Conservation (phyloP, 2,888 invertebrate genomes). For the Drosophila austrosaltans region DNA sequence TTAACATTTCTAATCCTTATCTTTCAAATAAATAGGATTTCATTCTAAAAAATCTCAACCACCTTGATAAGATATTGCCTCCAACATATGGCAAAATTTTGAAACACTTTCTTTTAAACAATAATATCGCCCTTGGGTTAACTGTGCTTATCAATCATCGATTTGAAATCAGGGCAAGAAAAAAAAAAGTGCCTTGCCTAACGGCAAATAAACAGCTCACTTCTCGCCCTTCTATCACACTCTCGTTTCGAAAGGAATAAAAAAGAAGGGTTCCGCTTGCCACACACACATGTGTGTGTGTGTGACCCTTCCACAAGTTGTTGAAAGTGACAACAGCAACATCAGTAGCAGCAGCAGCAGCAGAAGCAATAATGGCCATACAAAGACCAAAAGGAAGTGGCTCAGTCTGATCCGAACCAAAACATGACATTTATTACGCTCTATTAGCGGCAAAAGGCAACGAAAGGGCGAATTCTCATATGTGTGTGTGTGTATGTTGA, state of each 20-base stretch:
- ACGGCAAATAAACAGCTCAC: slow-evolving; percentile 42
- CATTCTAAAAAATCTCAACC: neutral
- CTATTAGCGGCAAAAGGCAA: slow-evolving; percentile 64
- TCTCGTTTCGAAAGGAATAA: neutral
- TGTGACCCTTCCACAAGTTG: slow-evolving; percentile 45
- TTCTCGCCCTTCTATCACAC: slow-evolving; percentile 1
- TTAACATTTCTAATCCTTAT: no score
- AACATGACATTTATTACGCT: slow-evolving; percentile 80
- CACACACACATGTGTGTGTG: slow-evolving; percentile 31
- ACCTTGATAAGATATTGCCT: neutral
- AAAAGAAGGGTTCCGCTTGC: slow-evolving; percentile 46
- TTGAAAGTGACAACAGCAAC: slow-evolving; percentile 36
- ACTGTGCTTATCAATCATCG: slow-evolving; percentile 33
- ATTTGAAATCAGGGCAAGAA: slow-evolving; percentile 19
- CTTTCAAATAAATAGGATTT: no score
- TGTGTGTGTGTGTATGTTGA: slow-evolving; percentile 42
- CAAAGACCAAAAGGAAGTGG: slow-evolving; percentile 60
- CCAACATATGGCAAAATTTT: slow-evolving; percentile 3
- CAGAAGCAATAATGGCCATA: slow-evolving; percentile 28
- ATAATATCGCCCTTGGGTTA: slow-evolving; percentile 6
- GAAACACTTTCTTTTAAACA: slow-evolving; percentile 5
- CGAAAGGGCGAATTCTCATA: slow-evolving; percentile 34
- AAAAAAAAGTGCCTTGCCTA: slow-evolving; percentile 11
- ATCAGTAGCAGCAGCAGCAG: slow-evolving; percentile 4
- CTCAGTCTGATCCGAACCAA: slow-evolving; percentile 47